These are phyloP conservation scores for Aplodontia rufa DNA, from an alignment of 2,113 vertebrate species.

Conservation along the genomic window DNA sequence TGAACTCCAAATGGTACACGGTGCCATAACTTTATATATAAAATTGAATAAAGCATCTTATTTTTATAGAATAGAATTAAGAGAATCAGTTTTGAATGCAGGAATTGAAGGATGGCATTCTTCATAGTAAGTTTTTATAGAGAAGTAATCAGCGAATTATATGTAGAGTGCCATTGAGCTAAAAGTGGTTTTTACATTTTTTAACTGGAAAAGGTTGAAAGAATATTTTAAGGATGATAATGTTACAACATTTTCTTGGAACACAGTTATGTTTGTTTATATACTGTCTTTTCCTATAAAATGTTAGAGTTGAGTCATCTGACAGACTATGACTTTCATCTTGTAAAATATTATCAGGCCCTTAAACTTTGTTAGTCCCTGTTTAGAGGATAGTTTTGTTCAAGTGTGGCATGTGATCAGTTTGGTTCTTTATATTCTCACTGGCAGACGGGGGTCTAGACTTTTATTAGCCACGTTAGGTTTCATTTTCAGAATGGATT, in stretches of 20 bases:
- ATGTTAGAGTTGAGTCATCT: background rate
- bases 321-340: background rate
- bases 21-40: background rate
- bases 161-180: background rate
- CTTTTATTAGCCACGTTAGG: background rate
- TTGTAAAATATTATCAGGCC: background rate
- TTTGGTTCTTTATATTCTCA: background rate
- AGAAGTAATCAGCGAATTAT: background rate
- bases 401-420: background rate
- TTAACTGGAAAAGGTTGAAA: background rate
- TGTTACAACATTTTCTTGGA: background rate
- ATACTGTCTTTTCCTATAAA: background rate
- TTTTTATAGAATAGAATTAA: conserved; percentile 43
- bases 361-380: background rate
- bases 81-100: background rate
- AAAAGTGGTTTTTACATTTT: background rate
- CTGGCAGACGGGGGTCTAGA: background rate
- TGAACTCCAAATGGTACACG: background rate
- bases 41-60: conserved; percentile 11
- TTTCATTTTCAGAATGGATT: conserved; percentile 21
- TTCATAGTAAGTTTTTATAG: background rate
- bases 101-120: background rate
- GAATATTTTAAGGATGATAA: background rate
- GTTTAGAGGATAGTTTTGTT: background rate
- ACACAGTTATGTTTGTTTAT: background rate